Conservation (phyloP, 2,797 vertebrate species). For the Enteromius anoplus region DNA sequence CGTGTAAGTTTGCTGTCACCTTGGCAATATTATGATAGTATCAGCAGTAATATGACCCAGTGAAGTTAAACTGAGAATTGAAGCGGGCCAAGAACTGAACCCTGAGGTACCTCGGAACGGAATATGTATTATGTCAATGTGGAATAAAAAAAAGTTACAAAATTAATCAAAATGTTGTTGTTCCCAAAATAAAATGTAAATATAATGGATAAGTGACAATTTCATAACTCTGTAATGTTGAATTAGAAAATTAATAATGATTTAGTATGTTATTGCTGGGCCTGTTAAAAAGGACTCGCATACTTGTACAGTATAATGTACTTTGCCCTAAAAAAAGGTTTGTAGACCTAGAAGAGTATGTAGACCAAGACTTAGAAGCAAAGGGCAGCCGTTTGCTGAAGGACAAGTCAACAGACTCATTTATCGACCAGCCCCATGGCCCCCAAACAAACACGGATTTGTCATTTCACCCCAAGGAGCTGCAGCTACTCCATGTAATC, state of each 20-base stretch:
- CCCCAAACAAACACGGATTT: constrained; percentile 40
- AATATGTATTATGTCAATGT: not conserved
- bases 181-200: not conserved
- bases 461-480: constrained; percentile 34
- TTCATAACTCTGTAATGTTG: not conserved
- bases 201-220: too few species aligned
- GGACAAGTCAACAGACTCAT: constrained; percentile 29
- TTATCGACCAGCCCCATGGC: constrained; percentile 21
- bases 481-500: constrained; percentile 28
- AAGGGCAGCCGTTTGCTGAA: constrained; percentile 20
- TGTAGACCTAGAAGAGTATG: not conserved
- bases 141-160: not conserved
- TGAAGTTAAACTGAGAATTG: not conserved
- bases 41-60: constrained; percentile 19
- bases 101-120: not conserved
- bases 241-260: not conserved
- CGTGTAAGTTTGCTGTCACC: constrained; percentile 36
- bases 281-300: not conserved
- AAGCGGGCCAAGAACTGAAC: not conserved
- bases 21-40: constrained; percentile 36
- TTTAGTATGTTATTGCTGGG: not conserved
- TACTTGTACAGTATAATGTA: not conserved
- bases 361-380: constrained; percentile 15
- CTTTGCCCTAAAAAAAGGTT: not conserved
- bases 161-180: not conserved